Evolutionary conservation across 2,888 invertebrate species (phyloP).

Genomic region (Dinocampus coccinellae): DNA sequence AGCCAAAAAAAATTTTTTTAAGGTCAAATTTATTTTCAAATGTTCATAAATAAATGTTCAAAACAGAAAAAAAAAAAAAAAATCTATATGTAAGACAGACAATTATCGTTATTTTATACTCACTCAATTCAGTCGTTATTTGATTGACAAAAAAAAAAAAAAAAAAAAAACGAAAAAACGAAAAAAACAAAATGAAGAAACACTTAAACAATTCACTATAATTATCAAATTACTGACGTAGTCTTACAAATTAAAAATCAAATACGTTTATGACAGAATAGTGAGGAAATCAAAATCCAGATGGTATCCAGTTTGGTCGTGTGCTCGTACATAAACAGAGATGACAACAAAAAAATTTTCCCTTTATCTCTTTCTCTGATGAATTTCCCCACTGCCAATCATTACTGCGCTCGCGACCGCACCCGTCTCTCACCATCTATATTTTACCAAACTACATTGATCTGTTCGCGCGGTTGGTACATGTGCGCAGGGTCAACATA

Average conservation of each 20-base stretch:
- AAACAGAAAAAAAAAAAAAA: neutral
- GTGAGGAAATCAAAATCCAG: constrained; percentile 1
- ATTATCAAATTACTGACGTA: too few species aligned
- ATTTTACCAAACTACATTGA: neutral
- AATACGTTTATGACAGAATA: neutral
- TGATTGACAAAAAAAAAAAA: too few species aligned
- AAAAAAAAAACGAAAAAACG: too few species aligned
- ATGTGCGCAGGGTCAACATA: neutral
- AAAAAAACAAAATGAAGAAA: too few species aligned
- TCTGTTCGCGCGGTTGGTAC: neutral
- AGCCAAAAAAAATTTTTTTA: neutral
- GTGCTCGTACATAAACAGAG: neutral
- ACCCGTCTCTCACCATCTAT: neutral
- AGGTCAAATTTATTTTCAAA: neutral
- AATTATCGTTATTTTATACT: too few species aligned
- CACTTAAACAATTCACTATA: too few species aligned
- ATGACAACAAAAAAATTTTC: neutral
- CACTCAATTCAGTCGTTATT: too few species aligned
- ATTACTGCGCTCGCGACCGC: neutral
- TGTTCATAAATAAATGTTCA: neutral
- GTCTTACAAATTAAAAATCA: neutral
- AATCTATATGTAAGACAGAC: too few species aligned
- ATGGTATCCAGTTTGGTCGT: neutral
- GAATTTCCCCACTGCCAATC: neutral
- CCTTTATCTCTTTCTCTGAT: neutral